Evolutionary conservation across 2,888 invertebrate genomes (phyloP).

Genomic region (Chironomus tentans): DNA sequence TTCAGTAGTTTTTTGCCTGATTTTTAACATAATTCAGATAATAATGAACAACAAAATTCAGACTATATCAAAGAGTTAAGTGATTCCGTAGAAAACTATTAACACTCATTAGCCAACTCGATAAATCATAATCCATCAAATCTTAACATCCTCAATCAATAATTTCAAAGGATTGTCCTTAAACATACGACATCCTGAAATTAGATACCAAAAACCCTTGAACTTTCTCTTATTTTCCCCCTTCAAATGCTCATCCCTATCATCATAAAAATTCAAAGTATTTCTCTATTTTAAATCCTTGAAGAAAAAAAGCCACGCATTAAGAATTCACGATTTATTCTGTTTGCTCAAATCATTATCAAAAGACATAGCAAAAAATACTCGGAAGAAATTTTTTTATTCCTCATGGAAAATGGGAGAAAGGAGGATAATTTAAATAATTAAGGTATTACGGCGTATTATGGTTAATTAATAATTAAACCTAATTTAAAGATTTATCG

Average conservation of each 20-base stretch:
- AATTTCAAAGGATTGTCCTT: too few species aligned
- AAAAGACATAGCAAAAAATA: constrained; percentile 16
- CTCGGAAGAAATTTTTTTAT: too few species aligned
- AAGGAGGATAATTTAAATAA: constrained; percentile 23
- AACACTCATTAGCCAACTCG: too few species aligned
- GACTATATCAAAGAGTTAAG: too few species aligned
- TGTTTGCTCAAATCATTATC: constrained; percentile 23
- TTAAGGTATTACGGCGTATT: constrained; percentile 22
- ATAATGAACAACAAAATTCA: too few species aligned
- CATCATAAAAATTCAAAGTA: neutral
- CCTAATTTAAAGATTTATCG: constrained; percentile 21
- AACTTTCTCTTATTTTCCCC: neutral
- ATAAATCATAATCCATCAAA: too few species aligned
- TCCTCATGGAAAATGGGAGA: neutral
- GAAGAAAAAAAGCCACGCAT: neutral
- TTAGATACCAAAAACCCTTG: too few species aligned
- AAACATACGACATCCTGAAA: too few species aligned
- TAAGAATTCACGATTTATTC: constrained; percentile 24
- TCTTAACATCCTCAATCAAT: too few species aligned
- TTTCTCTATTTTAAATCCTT: neutral
- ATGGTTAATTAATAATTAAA: constrained; percentile 27
- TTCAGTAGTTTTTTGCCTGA: too few species aligned
- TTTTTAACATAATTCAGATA: too few species aligned
- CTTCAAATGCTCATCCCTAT: neutral
- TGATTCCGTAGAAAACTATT: too few species aligned